phyloP scores from a whole-genome alignment of 2,888 invertebrate genomes.

The Cristatella mucedo region DNA sequence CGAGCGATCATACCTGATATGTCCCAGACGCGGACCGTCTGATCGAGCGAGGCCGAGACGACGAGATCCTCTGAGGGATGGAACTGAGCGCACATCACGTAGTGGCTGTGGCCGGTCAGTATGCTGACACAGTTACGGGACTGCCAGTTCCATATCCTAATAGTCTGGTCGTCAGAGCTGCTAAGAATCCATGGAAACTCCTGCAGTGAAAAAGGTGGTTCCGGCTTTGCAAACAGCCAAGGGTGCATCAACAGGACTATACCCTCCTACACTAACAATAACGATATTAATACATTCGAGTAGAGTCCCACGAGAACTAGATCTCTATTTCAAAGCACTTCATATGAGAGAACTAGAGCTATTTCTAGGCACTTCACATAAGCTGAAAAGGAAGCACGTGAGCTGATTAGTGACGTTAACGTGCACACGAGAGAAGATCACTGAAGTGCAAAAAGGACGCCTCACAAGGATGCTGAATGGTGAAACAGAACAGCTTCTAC shows the following conservation, averaged over 20 bases:
- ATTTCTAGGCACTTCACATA: too few species aligned
- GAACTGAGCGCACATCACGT: conserved; percentile 98
- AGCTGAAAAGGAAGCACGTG: too few species aligned
- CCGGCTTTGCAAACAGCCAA: too few species aligned
- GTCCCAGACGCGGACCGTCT: conserved; percentile 96
- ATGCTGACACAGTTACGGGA: conserved; percentile 62
- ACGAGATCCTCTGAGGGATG: conserved; percentile 90
- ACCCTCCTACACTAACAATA: too few species aligned
- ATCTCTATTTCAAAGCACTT: too few species aligned
- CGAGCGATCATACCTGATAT: conserved; percentile 54
- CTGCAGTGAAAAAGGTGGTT: conserved; percentile 17
- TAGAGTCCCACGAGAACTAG: background rate
- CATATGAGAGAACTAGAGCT: too few species aligned
- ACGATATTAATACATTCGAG: background rate
- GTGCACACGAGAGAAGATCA: too few species aligned
- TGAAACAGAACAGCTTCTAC: too few species aligned
- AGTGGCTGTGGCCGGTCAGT: conserved; percentile 78
- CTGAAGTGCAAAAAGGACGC: too few species aligned
- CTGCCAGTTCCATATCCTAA: conserved; percentile 99
- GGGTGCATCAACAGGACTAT: too few species aligned
- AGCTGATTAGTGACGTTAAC: too few species aligned
- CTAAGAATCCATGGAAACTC: conserved; percentile 98
- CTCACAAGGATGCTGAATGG: too few species aligned
- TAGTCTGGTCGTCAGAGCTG: conserved; percentile 96
- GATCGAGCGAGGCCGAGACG: conserved; percentile 91